A percentile compares a stretch with the other conserved stretches of the same genome.
Evolutionary conservation across 1,140 invertebrate genomes (phyloP).

Genomic region (Heliconius congener): DNA sequence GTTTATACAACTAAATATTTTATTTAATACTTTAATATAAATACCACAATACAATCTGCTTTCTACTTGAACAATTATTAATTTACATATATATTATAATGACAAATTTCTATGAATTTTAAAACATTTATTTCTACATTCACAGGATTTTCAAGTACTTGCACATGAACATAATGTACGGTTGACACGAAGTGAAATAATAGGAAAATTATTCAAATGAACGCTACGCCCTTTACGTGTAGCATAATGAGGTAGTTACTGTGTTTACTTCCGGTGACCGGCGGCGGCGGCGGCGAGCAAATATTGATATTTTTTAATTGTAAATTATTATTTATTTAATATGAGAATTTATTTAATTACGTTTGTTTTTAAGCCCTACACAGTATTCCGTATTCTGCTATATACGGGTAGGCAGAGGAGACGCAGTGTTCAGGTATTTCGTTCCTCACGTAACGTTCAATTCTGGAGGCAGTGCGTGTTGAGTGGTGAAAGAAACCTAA

Average conservation of each 20-base stretch:
- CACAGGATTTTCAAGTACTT: not conserved
- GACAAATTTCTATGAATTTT: not conserved
- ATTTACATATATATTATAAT: no score
- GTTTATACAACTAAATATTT: no score
- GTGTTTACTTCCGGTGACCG: not conserved
- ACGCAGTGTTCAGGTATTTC: no score
- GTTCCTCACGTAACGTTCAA: no score
- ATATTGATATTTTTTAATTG: not conserved
- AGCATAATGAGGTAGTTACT: not conserved
- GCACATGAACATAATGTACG: constrained; percentile 7
- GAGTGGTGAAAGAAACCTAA: no score
- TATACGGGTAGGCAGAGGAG: no score
- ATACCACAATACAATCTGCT: no score
- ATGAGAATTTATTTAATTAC: not conserved
- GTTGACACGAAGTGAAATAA: constrained; percentile 10
- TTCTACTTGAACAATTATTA: no score
- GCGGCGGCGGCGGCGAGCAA: not conserved
- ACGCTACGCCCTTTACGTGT: constrained; percentile 8
- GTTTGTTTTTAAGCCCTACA: no score
- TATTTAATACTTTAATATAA: no score
- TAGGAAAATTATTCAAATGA: constrained; percentile 7
- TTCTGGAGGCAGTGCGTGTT: no score
- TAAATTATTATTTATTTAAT: not conserved
- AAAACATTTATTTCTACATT: not conserved
- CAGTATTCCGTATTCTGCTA: no score